These are phyloP conservation scores for Pangasius mekongensis DNA, from an alignment of 2,797 vertebrate species.

Conservation along the genomic window DNA sequence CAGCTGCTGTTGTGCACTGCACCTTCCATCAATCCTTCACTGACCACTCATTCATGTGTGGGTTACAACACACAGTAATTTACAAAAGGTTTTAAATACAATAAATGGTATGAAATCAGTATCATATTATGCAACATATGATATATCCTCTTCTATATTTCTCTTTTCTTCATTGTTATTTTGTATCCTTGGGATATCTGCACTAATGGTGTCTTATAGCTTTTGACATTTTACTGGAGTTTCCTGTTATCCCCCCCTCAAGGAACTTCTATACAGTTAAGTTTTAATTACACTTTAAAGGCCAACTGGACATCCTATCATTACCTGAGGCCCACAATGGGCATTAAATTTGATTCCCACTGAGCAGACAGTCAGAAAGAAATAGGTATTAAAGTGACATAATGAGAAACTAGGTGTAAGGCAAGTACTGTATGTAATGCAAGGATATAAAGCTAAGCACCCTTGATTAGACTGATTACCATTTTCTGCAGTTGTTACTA, in stretches of 20 bases:
- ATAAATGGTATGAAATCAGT: neutral
- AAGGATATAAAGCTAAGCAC: neutral
- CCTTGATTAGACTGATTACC: neutral
- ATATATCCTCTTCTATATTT: neutral
- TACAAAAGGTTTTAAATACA: neutral
- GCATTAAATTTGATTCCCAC: slow-evolving; percentile 10
- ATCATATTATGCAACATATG: neutral
- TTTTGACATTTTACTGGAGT: slow-evolving; percentile 6
- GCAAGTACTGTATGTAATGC: neutral
- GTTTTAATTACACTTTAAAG: slow-evolving; percentile 27
- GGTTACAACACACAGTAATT: neutral
- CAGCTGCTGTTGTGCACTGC: neutral
- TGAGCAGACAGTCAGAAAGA: neutral
- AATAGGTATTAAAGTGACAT: neutral
- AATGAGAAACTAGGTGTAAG: neutral
- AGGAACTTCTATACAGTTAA: neutral
- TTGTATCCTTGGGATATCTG: neutral
- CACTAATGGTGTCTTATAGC: neutral
- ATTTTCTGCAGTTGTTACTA: neutral
- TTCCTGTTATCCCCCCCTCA: neutral
- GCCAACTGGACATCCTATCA: slow-evolving; percentile 18
- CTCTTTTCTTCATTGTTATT: neutral
- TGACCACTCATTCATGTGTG: neutral
- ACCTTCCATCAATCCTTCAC: slow-evolving; percentile 6
- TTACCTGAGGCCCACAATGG: slow-evolving; percentile 3